These are phyloP conservation scores for Rotaria macrura DNA, from an alignment of 2,888 invertebrate species.

Conservation along the genomic window DNA sequence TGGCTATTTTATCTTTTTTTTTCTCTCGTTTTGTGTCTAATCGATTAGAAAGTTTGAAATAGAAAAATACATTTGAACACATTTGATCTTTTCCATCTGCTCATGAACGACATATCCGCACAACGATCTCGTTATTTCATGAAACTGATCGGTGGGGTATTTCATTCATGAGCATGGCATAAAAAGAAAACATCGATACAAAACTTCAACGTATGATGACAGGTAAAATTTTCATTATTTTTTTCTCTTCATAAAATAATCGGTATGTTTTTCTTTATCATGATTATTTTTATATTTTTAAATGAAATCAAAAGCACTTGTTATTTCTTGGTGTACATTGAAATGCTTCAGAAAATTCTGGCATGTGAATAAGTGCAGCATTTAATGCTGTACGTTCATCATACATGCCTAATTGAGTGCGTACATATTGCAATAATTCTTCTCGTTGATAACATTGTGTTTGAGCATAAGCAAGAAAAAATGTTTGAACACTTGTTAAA, in stretches of 20 bases:
- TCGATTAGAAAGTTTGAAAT: not conserved
- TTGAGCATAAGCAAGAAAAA: constrained; percentile 56
- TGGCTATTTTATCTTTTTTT: not conserved
- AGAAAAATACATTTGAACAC: not conserved
- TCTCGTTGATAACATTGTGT: not conserved
- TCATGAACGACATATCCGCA: constrained; percentile 5
- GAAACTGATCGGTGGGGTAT: not conserved
- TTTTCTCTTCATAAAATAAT: too few species aligned
- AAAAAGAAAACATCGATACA: not conserved
- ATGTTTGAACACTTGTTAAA: constrained; percentile 51
- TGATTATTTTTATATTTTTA: not conserved
- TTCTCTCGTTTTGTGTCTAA: not conserved
- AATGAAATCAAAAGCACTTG: not conserved
- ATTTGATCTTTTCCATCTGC: not conserved
- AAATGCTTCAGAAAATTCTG: not conserved
- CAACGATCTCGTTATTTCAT: not conserved
- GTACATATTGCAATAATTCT: not conserved
- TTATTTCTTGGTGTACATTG: not conserved
- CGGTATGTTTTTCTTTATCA: not conserved
- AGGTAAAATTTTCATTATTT: too few species aligned
- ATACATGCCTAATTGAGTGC: not conserved
- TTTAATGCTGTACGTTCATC: constrained; percentile 8
- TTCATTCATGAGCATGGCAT: not conserved
- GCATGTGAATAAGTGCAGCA: not conserved
- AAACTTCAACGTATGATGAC: too few species aligned